A percentile compares a stretch with the other conserved stretches of the same genome.
These are phyloP conservation scores for Brachyhypopomus gauderio DNA, from an alignment of 2,113 vertebrate genomes.

Conservation along the genomic window DNA sequence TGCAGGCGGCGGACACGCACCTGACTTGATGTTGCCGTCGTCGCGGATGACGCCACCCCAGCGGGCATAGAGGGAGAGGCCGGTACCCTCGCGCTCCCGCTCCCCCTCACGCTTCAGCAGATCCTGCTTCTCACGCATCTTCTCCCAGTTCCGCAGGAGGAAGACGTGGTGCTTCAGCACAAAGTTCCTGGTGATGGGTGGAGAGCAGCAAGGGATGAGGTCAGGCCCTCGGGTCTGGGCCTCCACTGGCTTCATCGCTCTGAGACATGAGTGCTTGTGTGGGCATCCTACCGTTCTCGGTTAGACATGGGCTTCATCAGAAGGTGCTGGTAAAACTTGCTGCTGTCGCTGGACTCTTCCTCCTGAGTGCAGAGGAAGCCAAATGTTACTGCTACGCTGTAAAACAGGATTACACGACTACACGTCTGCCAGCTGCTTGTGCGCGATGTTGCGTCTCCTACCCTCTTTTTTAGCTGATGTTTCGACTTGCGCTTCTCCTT, in stretches of 20 bases:
- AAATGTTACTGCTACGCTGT: neutral
- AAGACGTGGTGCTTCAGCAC: conserved; percentile 95
- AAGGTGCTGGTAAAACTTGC: conserved; percentile 85
- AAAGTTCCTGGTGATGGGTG: conserved; percentile 82
- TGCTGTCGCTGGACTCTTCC: conserved; percentile 83
- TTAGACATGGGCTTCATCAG: conserved; percentile 99
- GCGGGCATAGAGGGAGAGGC: conserved; percentile 83
- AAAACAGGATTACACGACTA: neutral
- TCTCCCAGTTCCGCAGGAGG: conserved; percentile 95
- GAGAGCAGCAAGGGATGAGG: neutral
- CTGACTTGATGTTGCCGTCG: conserved; percentile 97
- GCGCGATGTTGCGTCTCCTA: conserved; percentile 67
- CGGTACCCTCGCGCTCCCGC: conserved; percentile 65
- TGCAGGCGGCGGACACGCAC: conserved; percentile 66
- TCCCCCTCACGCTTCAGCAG: conserved; percentile 86
- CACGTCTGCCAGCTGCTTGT: too few relatives aligned
- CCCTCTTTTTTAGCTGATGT: conserved; percentile 96
- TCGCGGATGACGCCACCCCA: conserved; percentile 94
- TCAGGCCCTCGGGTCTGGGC: too few relatives aligned
- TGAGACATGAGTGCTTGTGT: too few relatives aligned
- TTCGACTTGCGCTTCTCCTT: conserved; percentile 99
- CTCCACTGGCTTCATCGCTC: too few relatives aligned
- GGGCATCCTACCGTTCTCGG: conserved; percentile 84
- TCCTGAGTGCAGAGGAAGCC: conserved; percentile 60
- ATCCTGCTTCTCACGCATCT: conserved; percentile 93